Conservation (phyloP, 2,888 invertebrate species). For the Athrips mouffetella region DNA sequence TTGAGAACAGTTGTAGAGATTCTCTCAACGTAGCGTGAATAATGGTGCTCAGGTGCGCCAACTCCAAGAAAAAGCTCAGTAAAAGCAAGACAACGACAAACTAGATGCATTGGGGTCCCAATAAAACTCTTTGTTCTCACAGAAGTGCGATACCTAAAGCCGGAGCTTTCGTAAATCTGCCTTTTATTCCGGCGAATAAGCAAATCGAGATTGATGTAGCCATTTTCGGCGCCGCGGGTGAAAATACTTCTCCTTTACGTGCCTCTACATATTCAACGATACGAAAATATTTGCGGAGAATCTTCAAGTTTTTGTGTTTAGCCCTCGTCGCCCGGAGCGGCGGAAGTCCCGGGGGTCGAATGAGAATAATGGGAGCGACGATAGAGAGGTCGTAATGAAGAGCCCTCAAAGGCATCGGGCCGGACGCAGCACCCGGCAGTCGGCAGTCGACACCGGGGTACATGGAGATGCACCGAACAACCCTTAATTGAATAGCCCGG, state of each 20-base stretch:
- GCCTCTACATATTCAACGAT: constrained; percentile 4
- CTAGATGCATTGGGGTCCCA: constrained; percentile 6
- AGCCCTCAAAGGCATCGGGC: constrained; percentile 54
- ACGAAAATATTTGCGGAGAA: constrained; percentile 5
- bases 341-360: constrained; percentile 39
- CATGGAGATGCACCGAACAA: constrained; percentile 66
- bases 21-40: neutral
- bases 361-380: constrained; percentile 51
- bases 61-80: neutral
- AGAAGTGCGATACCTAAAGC: constrained; percentile 1
- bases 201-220: constrained; percentile 17
- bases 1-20: neutral
- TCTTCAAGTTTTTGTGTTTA: constrained; percentile 4
- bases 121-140: constrained; percentile 12
- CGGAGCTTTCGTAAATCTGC: constrained; percentile 12
- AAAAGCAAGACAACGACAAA: neutral
- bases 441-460: constrained; percentile 41
- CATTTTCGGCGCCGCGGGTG: neutral
- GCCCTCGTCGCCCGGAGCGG: constrained; percentile 16
- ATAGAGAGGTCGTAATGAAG: constrained; percentile 63
- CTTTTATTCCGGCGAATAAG: constrained; percentile 16
- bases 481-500: constrained; percentile 76
- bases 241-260: constrained; percentile 4
- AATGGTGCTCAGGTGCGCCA: neutral
- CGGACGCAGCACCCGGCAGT: constrained; percentile 31